Evolutionary conservation across 2,888 invertebrate genomes (phyloP).

Genomic region (Tipula lateralis): DNA sequence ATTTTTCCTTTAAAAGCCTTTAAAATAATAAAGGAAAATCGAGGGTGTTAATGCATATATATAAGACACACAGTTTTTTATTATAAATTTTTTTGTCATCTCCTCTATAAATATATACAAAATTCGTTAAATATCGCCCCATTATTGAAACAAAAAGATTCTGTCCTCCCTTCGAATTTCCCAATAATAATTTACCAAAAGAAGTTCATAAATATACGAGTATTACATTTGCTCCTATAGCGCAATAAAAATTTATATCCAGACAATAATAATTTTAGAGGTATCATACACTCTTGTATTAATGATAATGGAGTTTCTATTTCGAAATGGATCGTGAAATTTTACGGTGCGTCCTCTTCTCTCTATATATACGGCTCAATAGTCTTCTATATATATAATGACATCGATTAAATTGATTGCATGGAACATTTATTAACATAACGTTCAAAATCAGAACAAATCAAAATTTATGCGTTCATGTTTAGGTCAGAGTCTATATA

Average conservation of each 20-base stretch:
- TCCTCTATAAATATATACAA: not conserved
- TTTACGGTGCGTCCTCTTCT: not conserved
- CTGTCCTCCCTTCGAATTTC: not conserved
- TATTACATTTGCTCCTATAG: not conserved
- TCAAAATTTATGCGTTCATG: slow-evolving; percentile 2
- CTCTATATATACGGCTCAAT: not conserved
- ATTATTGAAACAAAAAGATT: not conserved
- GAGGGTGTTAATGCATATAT: not conserved
- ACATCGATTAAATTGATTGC: not conserved
- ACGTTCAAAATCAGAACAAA: not conserved
- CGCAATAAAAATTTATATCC: not conserved
- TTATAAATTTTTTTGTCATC: not conserved
- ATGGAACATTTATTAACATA: not conserved
- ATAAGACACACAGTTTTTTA: not conserved
- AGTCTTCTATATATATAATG: not conserved
- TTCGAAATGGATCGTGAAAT: not conserved
- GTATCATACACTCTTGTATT: not conserved
- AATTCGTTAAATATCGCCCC: not conserved
- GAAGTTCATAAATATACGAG: not conserved
- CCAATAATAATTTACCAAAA: not conserved
- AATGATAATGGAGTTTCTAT: not conserved
- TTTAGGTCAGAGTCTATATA: not conserved
- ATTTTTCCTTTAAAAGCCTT: not conserved
- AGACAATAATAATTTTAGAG: not conserved
- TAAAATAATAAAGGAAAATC: slow-evolving; percentile 5